Conservation (phyloP, 2,888 invertebrate genomes). For the Rhogogaster chlorosoma region DNA sequence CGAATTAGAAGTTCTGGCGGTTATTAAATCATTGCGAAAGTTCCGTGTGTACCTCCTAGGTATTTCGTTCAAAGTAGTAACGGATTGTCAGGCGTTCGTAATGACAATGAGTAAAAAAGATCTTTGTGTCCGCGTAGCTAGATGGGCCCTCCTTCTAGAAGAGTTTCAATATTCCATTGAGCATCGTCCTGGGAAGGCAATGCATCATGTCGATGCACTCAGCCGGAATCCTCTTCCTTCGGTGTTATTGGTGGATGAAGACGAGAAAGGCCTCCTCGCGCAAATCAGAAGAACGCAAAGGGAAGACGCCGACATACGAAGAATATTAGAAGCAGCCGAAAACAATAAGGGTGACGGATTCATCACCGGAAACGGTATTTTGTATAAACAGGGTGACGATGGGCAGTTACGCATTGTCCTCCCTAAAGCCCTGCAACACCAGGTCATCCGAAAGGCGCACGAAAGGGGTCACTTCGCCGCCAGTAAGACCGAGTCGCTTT, state of each 20-base stretch:
- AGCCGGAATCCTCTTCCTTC: constrained; percentile 59
- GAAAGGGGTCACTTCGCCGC: constrained; percentile 57
- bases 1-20: constrained; percentile 61
- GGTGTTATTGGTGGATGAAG: constrained; percentile 45
- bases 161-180: constrained; percentile 61
- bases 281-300: constrained; percentile 51
- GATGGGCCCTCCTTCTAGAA: constrained; percentile 60
- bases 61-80: constrained; percentile 59
- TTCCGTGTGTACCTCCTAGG: constrained; percentile 62
- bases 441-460: constrained; percentile 55
- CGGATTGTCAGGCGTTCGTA: constrained; percentile 60
- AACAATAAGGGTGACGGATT: constrained; percentile 27
- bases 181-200: constrained; percentile 59
- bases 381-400: constrained; percentile 51
- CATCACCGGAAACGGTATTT: constrained; percentile 40
- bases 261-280: constrained; percentile 51
- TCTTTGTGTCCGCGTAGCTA: constrained; percentile 56
- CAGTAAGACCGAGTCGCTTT: constrained; percentile 55
- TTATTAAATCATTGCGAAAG: constrained; percentile 58
- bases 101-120: constrained; percentile 61
- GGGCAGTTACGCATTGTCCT: constrained; percentile 54
- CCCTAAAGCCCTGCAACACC: constrained; percentile 52
- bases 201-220: constrained; percentile 62
- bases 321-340: too few relatives aligned
- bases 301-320: constrained; percentile 49